Evolutionary conservation across 1,140 invertebrate species (phyloP), one percentile per base, ranked within the genome.

Genomic region (Wiebesia pumilae): DNA sequence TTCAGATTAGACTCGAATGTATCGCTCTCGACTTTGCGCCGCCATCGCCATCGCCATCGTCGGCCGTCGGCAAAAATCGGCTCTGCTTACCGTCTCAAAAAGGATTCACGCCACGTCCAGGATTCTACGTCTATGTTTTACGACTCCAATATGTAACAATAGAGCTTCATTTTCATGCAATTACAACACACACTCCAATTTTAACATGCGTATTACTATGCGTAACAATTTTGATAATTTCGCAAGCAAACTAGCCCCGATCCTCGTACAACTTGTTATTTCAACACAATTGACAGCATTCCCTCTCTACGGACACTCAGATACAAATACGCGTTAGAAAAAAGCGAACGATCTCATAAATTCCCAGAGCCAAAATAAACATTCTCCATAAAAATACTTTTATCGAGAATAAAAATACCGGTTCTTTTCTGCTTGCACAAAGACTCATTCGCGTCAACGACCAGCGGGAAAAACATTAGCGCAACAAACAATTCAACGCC

Each of bases 111-210:
- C 81, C n/a, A n/a, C n/a, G n/a, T n/a, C n/a, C n/a, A n/a, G n/a
- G n/a, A 38, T 73, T 16, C 67, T 47, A 51, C 40, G 73, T 38
- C 21, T 62, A 78, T 77, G 71, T 30, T 85, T 81, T 40, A 81
- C 84, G 67, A 85, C 78, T 51, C 62, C n/a, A 73, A 81, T 85
- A 80, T 62, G 77, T 35, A 81, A 85, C 78, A 81, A 81, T 81
- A 38, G 78, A 33, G 51, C 0, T 86, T 30, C 82, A 82, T 77
- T 82, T 86, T 73, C 85, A 51, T 67, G 85, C 85, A 86, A 86
- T 82, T 75, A 77, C 30, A 77, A 75, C 21, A 12, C 27, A 30
- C 47, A 58, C 47, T 79, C 4, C 51, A 38, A 51, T 10, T 38
- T n/a, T 69, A 82, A 58, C 82, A 85, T 80, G 84, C 84, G 27